Percentiles rank a stretch among this genome's conserved stretches.
These are phyloP conservation scores for Anguilla marmorata DNA, from an alignment of 2,797 vertebrate genomes.

Conservation along the genomic window DNA sequence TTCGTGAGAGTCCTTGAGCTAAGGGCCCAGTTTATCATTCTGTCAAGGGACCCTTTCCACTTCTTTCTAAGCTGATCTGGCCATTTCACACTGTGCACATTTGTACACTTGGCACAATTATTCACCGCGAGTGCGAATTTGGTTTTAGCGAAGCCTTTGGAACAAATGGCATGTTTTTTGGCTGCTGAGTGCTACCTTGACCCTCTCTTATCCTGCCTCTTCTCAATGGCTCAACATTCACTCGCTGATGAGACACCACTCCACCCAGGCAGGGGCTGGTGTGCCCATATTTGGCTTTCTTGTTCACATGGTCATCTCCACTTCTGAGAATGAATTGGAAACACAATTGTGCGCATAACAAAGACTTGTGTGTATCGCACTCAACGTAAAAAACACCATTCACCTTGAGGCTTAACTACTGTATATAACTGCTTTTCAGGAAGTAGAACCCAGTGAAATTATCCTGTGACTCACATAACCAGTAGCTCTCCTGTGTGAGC, in stretches of 20 bases:
- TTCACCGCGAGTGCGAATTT: background rate
- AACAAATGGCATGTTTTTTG: background rate
- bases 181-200: background rate
- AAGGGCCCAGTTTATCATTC: conserved; percentile 1
- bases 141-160: background rate
- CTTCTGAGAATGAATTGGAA: background rate
- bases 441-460: background rate
- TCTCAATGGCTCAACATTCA: background rate
- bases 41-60: background rate
- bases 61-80: background rate
- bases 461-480: background rate
- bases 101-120: background rate
- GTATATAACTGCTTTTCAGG: background rate
- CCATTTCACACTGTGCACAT: background rate
- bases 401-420: background rate
- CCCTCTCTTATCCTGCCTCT: background rate
- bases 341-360: background rate
- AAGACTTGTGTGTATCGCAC: background rate
- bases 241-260: background rate
- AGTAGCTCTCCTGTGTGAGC: background rate
- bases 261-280: background rate
- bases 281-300: background rate
- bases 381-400: background rate
- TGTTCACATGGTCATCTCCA: background rate
- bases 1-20: background rate